These are phyloP conservation scores for Mastacembelus armatus DNA, from an alignment of 2,797 vertebrate genomes.

Conservation along the genomic window DNA sequence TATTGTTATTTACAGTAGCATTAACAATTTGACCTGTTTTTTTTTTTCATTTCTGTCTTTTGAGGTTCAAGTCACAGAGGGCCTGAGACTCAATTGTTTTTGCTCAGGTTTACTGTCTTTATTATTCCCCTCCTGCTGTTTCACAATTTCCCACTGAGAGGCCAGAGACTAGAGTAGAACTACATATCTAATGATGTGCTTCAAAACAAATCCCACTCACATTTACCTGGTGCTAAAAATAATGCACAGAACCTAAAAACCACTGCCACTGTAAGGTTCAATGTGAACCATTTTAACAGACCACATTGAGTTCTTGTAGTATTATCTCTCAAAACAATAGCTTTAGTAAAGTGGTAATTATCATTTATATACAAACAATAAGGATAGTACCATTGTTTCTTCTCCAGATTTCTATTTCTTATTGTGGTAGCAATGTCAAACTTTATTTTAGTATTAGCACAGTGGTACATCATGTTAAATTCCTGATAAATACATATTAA, in stretches of 20 bases:
- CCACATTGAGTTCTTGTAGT: too few relatives aligned
- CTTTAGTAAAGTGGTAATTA: too few relatives aligned
- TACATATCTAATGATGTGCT: conserved; percentile 52
- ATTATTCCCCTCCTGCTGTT: conserved; percentile 54
- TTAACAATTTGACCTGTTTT: conserved; percentile 74
- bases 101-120: conserved; percentile 61
- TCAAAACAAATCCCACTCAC: conserved; percentile 37
- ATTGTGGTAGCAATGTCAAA: background rate
- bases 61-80: conserved; percentile 42
- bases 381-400: too few relatives aligned
- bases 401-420: too few relatives aligned
- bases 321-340: too few relatives aligned
- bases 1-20: conserved; percentile 69
- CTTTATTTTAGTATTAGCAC: too few relatives aligned
- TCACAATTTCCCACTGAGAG: conserved; percentile 21
- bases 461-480: too few relatives aligned
- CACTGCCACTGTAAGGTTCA: background rate
- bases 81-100: conserved; percentile 41
- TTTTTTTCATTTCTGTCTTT: conserved; percentile 39
- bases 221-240: conserved; percentile 49
- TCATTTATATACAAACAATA: too few relatives aligned
- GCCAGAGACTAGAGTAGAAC: conserved; percentile 31
- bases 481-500: too few relatives aligned
- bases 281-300: background rate
- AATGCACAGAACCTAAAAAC: background rate